A percentile compares a stretch with the other conserved stretches of the same genome.
Evolutionary conservation across 92 coral and sea anemone species (phyloP).

Genomic region (Meandrina meandrites): DNA sequence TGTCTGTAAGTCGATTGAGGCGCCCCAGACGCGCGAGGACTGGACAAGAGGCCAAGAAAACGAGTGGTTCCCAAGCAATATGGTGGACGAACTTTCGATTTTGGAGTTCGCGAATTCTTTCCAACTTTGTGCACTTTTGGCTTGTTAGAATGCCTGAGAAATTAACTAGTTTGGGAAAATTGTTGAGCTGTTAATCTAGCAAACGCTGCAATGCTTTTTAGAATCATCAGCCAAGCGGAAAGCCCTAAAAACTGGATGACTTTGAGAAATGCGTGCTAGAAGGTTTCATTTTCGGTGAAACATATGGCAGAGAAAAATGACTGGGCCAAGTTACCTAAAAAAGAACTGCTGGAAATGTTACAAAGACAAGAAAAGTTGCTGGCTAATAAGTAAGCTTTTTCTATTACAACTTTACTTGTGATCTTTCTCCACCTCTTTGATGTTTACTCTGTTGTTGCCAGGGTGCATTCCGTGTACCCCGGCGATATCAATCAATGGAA

Average conservation of each 20-base stretch:
- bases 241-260: too few species aligned
- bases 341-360: constrained; percentile 75
- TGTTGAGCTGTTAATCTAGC: background rate
- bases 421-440: too few species aligned
- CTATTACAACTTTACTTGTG: background rate
- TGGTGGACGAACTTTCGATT: constrained; percentile 32
- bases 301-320: constrained; percentile 76
- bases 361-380: constrained; percentile 76
- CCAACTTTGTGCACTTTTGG: background rate
- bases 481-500: too few species aligned
- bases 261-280: background rate
- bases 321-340: constrained; percentile 57
- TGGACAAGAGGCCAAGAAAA: background rate
- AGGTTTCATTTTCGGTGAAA: background rate
- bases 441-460: too few species aligned
- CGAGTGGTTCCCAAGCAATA: constrained; percentile 61
- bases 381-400: constrained; percentile 56
- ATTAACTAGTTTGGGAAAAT: background rate
- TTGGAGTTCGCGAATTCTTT: background rate
- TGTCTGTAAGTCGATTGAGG: constrained; percentile 25
- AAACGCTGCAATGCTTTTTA: background rate
- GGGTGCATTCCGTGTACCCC: too few species aligned
- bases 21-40: background rate
- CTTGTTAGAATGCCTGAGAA: background rate
- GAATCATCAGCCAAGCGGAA: too few species aligned